Evolutionary conservation across 2,888 invertebrate genomes (phyloP), one percentile per base, ranked within the genome.

Genomic region (Saturnia pavonia): DNA sequence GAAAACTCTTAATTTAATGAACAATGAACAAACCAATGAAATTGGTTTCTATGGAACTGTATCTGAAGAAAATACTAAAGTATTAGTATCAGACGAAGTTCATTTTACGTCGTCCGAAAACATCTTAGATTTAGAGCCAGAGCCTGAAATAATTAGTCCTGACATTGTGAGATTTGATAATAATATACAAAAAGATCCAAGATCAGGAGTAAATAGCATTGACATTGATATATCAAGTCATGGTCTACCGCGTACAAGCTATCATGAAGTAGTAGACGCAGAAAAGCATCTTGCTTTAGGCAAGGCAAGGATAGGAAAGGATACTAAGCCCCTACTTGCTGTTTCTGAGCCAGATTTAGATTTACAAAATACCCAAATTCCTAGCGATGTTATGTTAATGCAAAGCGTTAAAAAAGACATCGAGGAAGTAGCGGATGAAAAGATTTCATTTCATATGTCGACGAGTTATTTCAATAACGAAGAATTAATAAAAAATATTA

Each of bases 251-350:
- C 80, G 76, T 12, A 80, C 85, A 65, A 84, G 80, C 73, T 86
- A 88, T 77, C 78, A 86, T 57, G 88, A 90, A 72, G 80, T 88
- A 40, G 63, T 69, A 71, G 85, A 87, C 63, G 87, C 88, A 68
- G 90, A 90, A 79, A 81, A 74, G 71, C 70, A 75, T 34, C 73
- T 80, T 27, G 85, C 78, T n/a, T 45, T 72, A 12, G 70, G 60
- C 34, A 74, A 74, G 2, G 3, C 60, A 19, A n/a, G n/a, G n/a
- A n/a, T n/a, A n/a, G n/a, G n/a, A n/a, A 48, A 43, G 11, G n/a
- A 68, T 14, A 9, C 19, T 11, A 57, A 27, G 2, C 25, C 19
- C 14, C n/a, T 27, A 14, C 3, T 45, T 45, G 27, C 14, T n/a
- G 25, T 54, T 25, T 34, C 66, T 67, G 66, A 54, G 16, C 25